phyloP scores from a whole-genome alignment of 2,888 invertebrate species.

The Andrena fulva region DNA sequence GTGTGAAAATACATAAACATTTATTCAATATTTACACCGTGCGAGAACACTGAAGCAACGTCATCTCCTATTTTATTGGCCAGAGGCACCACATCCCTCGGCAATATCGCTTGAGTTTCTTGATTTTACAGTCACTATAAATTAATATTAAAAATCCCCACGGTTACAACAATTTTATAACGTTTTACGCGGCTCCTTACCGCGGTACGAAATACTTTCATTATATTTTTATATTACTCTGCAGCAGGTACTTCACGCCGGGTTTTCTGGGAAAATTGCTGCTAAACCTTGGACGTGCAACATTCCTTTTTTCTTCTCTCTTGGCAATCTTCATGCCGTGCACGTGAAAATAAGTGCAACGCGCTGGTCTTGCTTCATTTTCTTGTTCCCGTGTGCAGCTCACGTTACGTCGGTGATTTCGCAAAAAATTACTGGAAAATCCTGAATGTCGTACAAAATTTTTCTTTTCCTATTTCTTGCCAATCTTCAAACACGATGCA shows the following conservation, averaged over 20 bases:
- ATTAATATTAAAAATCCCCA: neutral
- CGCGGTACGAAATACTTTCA: too few species aligned
- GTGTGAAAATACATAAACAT: neutral
- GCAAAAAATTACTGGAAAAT: neutral
- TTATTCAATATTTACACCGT: neutral
- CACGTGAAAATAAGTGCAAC: too few species aligned
- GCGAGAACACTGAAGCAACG: neutral
- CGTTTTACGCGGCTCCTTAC: too few species aligned
- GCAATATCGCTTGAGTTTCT: neutral
- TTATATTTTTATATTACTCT: too few species aligned
- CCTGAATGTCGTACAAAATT: too few species aligned
- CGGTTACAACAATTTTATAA: neutral
- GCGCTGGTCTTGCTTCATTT: neutral
- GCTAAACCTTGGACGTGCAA: too few species aligned
- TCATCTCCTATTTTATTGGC: neutral
- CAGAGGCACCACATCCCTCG: neutral
- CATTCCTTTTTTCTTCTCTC: too few species aligned
- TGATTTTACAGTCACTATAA: neutral
- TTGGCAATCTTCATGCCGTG: too few species aligned
- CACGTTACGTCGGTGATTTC: constrained; percentile 1
- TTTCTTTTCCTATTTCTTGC: neutral
- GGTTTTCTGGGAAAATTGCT: too few species aligned
- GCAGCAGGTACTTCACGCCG: too few species aligned
- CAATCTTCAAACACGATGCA: neutral
- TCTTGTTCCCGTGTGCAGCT: neutral